Evolutionary conservation across 37 sponge, comb jelly and placozoan genomes (phyloP).

Genomic region (Mnemiopsis leidyi): DNA sequence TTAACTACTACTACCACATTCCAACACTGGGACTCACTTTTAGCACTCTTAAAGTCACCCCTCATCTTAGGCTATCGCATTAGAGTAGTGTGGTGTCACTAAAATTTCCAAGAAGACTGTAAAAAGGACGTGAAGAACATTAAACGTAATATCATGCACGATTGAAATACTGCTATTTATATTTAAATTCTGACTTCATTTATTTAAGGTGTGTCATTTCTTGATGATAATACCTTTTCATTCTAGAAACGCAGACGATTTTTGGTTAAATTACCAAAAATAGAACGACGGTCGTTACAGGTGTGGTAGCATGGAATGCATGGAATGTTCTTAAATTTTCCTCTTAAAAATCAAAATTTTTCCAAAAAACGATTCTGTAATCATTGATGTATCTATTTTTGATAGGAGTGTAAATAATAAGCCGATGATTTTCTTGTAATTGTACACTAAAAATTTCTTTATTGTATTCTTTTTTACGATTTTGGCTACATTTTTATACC

Average conservation of each 20-base stretch:
- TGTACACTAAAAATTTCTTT: background rate
- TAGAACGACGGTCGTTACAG: background rate
- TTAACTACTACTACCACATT: constrained; percentile 63
- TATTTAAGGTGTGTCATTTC: background rate
- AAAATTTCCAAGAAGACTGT: no score
- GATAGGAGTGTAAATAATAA: background rate
- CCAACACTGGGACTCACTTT: constrained; percentile 57
- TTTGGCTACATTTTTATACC: background rate
- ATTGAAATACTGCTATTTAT: no score
- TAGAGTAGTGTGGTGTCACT: no score
- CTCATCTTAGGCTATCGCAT: background rate
- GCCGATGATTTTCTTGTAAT: background rate
- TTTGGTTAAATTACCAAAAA: background rate
- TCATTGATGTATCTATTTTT: background rate
- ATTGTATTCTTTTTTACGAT: background rate
- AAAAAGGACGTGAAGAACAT: no score
- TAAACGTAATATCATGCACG: no score
- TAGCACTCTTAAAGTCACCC: constrained; percentile 12
- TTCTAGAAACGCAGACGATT: background rate
- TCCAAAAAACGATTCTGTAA: background rate
- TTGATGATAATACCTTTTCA: background rate
- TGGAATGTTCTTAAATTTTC: background rate
- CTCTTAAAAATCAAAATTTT: background rate
- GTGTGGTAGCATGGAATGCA: background rate
- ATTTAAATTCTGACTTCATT: background rate